Conservation (phyloP, 1,140 invertebrate genomes). For the Drosophila rufa region DNA sequence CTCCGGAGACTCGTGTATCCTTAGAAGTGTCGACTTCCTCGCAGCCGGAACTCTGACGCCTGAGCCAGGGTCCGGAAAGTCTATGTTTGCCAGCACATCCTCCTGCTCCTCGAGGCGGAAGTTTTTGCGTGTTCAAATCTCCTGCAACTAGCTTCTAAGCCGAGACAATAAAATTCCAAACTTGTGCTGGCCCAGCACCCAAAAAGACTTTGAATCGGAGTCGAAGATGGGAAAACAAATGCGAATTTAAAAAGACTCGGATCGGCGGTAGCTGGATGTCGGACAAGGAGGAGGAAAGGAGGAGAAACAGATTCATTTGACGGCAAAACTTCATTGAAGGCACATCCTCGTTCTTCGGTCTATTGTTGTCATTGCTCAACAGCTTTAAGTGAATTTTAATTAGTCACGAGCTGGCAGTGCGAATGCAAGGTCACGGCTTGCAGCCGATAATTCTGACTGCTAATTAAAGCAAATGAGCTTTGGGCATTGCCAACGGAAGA, state of each 20-base stretch:
- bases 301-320: not conserved
- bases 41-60: not conserved
- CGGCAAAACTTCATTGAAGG: slow-evolving; percentile 29
- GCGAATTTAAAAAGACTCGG: not conserved
- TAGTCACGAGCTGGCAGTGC: slow-evolving; percentile 11
- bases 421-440: not conserved
- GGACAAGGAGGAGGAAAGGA: not conserved
- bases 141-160: slow-evolving; percentile 30
- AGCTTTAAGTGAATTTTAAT: slow-evolving; percentile 57
- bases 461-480: slow-evolving; percentile 36
- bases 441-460: not conserved
- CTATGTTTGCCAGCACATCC: slow-evolving; percentile 21
- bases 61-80: not conserved
- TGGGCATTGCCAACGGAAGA: slow-evolving; percentile 7
- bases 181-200: slow-evolving; percentile 33
- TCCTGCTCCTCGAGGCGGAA: slow-evolving; percentile 3
- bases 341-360: not conserved
- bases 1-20: slow-evolving; percentile 6
- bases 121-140: slow-evolving; percentile 35
- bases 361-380: slow-evolving; percentile 29
- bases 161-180: slow-evolving; percentile 60
- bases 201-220: slow-evolving; percentile 18
- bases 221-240: not conserved
- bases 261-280: not conserved
- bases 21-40: slow-evolving; percentile 5